A percentile compares a stretch with the other conserved stretches of the same genome.
Conservation (phyloP, 2,888 invertebrate species). For the Dioctria rufipes region DNA sequence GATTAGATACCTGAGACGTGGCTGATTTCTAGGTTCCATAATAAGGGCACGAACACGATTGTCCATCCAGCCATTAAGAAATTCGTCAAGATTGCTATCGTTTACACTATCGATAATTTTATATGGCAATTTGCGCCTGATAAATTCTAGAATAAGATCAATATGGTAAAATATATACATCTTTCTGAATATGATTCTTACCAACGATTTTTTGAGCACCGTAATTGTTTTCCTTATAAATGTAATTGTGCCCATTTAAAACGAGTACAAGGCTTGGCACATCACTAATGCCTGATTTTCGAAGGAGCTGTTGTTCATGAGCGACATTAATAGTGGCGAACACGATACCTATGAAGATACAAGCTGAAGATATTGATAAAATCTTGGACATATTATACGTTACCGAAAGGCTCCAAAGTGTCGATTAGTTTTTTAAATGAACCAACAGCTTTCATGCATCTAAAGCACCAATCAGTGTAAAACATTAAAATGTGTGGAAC, state of each 20-base stretch:
- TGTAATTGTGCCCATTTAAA: slow-evolving; percentile 86
- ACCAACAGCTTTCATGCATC: slow-evolving; percentile 90
- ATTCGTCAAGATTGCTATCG: slow-evolving; percentile 81
- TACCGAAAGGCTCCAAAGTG: slow-evolving; percentile 87
- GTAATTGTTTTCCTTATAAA: slow-evolving; percentile 86
- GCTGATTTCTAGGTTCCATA: slow-evolving; percentile 83
- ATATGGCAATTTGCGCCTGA: slow-evolving; percentile 89
- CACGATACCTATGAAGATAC: slow-evolving; percentile 72
- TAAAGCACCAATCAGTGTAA: slow-evolving; percentile 96
- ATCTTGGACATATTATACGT: not conserved
- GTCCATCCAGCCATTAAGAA: slow-evolving; percentile 91
- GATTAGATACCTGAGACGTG: slow-evolving; percentile 88
- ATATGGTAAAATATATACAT: not conserved
- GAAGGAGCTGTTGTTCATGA: slow-evolving; percentile 83
- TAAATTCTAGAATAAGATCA: slow-evolving; percentile 78
- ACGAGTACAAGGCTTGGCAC: slow-evolving; percentile 88
- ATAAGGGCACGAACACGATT: slow-evolving; percentile 92
- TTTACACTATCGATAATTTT: slow-evolving; percentile 81
- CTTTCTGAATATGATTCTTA: slow-evolving; percentile 64
- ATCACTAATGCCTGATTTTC: slow-evolving; percentile 84
- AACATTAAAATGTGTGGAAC: slow-evolving; percentile 90
- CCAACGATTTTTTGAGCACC: slow-evolving; percentile 87
- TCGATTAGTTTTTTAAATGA: slow-evolving; percentile 89
- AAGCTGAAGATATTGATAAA: not conserved
- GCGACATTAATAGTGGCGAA: slow-evolving; percentile 89